phyloP scores from a whole-genome alignment of 2,113 vertebrate genomes.

The Antigone vipio region DNA sequence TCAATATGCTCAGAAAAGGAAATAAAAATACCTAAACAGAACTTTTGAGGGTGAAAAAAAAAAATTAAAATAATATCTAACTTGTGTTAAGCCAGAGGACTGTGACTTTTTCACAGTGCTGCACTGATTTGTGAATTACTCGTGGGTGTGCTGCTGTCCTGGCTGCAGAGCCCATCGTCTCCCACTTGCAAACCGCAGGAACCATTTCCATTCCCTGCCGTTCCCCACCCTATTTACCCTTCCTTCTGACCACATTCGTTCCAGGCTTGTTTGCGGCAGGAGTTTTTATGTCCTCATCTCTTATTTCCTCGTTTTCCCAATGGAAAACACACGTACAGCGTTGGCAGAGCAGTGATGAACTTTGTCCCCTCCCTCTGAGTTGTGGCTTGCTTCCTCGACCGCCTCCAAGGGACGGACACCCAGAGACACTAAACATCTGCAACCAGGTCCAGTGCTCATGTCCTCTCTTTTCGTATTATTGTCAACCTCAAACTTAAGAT shows the following conservation, averaged over 20 bases:
- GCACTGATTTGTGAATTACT: background rate
- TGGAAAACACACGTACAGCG: fast-evolving
- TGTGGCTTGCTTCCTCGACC: background rate
- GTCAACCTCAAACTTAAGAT: background rate
- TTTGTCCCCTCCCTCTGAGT: background rate
- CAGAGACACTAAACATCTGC: background rate
- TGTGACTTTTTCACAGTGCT: background rate
- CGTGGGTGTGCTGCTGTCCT: fast-evolving
- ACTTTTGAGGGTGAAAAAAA: background rate
- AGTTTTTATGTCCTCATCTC: background rate
- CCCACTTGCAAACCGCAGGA: fast-evolving
- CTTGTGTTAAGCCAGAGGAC: background rate
- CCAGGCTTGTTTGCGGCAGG: background rate
- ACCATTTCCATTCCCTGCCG: background rate
- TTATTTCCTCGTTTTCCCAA: background rate
- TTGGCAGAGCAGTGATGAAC: fast-evolving
- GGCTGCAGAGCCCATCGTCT: background rate
- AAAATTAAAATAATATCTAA: background rate
- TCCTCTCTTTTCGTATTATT: background rate
- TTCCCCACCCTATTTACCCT: background rate
- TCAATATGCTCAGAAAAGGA: background rate
- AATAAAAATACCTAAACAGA: background rate
- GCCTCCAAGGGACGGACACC: background rate
- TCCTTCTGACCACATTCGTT: background rate
- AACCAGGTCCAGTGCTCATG: background rate